These are phyloP conservation scores for Stichopus chloronotus DNA, from an alignment of 35 echinoderm and acorn worm genomes.

Conservation along the genomic window DNA sequence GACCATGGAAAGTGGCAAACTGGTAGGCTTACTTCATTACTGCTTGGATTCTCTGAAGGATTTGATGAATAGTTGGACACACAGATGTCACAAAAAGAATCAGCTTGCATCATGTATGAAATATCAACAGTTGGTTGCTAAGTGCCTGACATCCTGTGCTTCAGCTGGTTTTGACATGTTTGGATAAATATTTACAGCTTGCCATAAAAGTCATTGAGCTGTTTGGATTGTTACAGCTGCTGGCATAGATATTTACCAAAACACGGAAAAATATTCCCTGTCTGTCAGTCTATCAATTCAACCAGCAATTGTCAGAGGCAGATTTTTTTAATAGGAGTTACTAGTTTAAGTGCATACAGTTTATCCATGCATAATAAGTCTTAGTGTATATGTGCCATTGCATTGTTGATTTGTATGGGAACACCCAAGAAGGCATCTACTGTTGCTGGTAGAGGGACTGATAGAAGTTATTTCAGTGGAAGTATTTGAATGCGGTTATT, in stretches of 20 bases:
- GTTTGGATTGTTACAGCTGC: neutral
- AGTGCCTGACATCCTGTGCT: neutral
- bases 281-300: no score
- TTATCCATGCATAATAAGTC: no score
- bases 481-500: no score
- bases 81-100: constrained; percentile 1
- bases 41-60: neutral
- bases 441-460: no score
- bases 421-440: no score
- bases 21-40: neutral
- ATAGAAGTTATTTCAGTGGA: no score
- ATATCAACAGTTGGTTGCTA: constrained; percentile 19
- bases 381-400: no score
- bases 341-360: no score
- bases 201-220: neutral
- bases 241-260: neutral
- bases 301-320: no score
- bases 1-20: constrained; percentile 38
- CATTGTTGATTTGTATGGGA: no score
- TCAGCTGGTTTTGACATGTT: constrained; percentile 20
- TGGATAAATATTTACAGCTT: constrained; percentile 29
- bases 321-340: no score
- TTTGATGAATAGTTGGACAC: neutral
- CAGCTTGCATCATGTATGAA: neutral
- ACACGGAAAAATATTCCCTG: neutral